These are phyloP conservation scores for Agapornis roseicollis DNA, from an alignment of 2,113 vertebrate genomes.

Conservation along the genomic window DNA sequence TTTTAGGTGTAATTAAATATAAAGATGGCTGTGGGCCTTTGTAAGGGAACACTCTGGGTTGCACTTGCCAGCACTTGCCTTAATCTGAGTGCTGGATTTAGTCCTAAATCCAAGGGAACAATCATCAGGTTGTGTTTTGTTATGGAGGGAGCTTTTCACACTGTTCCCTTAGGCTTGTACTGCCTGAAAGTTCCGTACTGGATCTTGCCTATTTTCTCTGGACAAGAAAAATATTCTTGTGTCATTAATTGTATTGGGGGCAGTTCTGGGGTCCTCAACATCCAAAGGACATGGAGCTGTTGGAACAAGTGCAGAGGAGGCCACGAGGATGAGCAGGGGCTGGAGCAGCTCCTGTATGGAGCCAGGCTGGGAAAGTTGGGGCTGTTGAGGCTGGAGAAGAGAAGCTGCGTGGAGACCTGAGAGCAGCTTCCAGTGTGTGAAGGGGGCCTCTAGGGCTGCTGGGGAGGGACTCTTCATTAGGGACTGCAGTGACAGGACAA, in stretches of 20 bases:
- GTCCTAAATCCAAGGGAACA: not conserved
- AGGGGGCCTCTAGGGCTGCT: no score
- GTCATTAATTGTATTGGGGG: conserved; percentile 20
- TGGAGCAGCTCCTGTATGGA: not conserved
- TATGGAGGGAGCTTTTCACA: conserved; percentile 27
- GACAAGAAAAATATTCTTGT: not conserved
- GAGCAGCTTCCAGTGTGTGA: no score
- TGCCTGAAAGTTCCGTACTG: not conserved
- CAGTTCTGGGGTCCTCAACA: not conserved
- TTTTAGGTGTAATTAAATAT: conserved; percentile 28
- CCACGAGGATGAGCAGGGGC: not conserved
- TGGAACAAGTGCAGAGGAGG: not conserved
- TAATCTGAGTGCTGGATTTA: not conserved
- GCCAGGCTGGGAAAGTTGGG: not conserved
- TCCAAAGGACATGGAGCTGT: not conserved
- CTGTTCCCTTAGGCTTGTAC: conserved; percentile 25
- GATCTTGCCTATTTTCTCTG: conserved; percentile 12
- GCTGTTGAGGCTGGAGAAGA: not conserved
- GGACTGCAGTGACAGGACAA: no score
- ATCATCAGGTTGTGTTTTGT: conserved; percentile 15
- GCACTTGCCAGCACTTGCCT: not conserved
- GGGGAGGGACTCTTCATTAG: no score
- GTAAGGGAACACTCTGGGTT: not conserved
- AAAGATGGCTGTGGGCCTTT: conserved; percentile 1
- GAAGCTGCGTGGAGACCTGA: not conserved